These are phyloP conservation scores for Asobara japonica DNA, from an alignment of 1,140 invertebrate species.

Conservation along the genomic window DNA sequence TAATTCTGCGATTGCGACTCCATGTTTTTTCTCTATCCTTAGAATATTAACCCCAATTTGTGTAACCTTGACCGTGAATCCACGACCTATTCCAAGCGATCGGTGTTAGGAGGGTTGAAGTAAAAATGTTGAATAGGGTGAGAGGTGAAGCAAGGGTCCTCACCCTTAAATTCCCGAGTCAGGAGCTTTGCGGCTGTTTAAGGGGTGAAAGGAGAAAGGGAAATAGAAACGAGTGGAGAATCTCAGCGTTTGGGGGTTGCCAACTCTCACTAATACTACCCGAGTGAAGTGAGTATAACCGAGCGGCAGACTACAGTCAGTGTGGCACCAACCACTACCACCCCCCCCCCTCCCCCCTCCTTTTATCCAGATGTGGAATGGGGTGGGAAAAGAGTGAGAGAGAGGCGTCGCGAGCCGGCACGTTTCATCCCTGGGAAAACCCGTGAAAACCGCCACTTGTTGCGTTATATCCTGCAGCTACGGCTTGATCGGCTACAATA, in stretches of 20 bases:
- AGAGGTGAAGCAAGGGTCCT: constrained; percentile 43
- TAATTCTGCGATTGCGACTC: neutral
- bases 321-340: neutral
- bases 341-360: neutral
- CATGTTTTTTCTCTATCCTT: neutral
- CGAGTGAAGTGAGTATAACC: neutral
- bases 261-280: constrained; percentile 5
- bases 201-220: constrained; percentile 29
- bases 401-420: constrained; percentile 46
- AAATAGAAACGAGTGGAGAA: constrained; percentile 18
- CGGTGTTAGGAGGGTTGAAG: constrained; percentile 21
- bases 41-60: neutral
- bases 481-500: constrained; percentile 48
- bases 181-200: constrained; percentile 46
- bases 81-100: constrained; percentile 28
- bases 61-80: constrained; percentile 22
- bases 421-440: constrained; percentile 65
- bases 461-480: constrained; percentile 56
- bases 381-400: constrained; percentile 9
- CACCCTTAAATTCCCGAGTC: constrained; percentile 53
- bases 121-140: constrained; percentile 36
- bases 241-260: constrained; percentile 9
- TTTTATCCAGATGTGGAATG: neutral
- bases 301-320: constrained; percentile 3
- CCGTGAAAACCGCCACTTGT: constrained; percentile 68